phyloP scores from a whole-genome alignment of 2,888 invertebrate genomes.

The Flexamia atlantica region DNA sequence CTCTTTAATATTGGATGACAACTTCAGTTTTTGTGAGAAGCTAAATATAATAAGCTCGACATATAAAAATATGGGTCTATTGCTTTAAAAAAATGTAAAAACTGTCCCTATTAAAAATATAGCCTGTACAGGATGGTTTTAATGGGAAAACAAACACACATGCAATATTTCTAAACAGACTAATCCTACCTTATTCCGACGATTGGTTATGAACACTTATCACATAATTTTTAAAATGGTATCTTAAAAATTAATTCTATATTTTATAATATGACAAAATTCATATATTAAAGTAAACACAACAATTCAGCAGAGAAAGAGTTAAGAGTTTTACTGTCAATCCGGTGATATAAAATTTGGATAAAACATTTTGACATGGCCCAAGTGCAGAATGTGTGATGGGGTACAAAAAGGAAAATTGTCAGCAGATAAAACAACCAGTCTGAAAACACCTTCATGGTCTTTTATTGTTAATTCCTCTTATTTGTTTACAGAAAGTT shows the following conservation, averaged over 20 bases:
- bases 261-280: not conserved
- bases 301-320: slow-evolving; percentile 35
- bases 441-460: slow-evolving; percentile 64
- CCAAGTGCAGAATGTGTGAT: slow-evolving; percentile 65
- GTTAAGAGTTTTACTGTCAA: slow-evolving; percentile 45
- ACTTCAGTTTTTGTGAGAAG: no score
- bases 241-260: slow-evolving; percentile 1
- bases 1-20: no score
- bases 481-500: slow-evolving; percentile 62
- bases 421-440: slow-evolving; percentile 59
- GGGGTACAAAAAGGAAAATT: slow-evolving; percentile 56
- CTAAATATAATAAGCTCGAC: no score
- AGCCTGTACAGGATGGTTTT: no score
- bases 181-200: slow-evolving; percentile 18
- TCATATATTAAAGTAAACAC: not conserved
- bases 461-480: slow-evolving; percentile 63
- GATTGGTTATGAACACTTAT: not conserved
- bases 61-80: no score
- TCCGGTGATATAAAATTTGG: slow-evolving; percentile 39
- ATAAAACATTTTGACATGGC: slow-evolving; percentile 34
- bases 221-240: no score
- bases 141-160: slow-evolving; percentile 3
- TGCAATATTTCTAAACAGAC: slow-evolving; percentile 5
- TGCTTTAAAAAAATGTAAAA: no score
- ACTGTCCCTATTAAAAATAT: no score